phyloP scores from a whole-genome alignment of 2,113 vertebrate species.

The Barnardius zonarius region DNA sequence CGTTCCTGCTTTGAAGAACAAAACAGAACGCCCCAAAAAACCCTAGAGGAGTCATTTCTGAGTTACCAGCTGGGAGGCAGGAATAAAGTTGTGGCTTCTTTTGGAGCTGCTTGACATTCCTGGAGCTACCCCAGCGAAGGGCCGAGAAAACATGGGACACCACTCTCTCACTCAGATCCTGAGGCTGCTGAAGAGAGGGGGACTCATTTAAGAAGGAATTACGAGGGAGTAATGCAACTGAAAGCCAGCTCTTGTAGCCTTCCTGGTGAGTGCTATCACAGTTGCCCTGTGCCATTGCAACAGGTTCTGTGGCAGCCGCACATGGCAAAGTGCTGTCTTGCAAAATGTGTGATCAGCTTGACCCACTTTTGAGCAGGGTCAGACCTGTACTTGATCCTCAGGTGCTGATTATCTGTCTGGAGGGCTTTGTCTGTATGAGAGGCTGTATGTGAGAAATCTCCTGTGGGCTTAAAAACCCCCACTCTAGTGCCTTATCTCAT shows the following conservation, averaged over 20 bases:
- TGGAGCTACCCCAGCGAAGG: not conserved
- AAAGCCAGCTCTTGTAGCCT: not conserved
- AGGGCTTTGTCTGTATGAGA: not conserved
- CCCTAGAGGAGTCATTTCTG: not conserved
- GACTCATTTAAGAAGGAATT: not conserved
- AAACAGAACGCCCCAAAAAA: not conserved
- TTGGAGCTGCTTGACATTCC: not conserved
- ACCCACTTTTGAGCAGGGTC: constrained; percentile 30
- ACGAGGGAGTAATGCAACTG: not conserved
- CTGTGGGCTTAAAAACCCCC: not conserved
- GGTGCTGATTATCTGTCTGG: constrained; percentile 30
- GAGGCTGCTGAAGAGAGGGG: not conserved
- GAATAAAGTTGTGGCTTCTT: not conserved
- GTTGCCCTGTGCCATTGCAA: not conserved
- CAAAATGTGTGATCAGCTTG: not conserved
- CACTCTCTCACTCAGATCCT: not conserved
- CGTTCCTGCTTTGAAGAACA: not conserved
- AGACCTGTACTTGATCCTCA: not conserved
- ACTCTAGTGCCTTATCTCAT: not conserved
- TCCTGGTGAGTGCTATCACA: not conserved
- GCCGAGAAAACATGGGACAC: not conserved
- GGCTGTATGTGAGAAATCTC: not conserved
- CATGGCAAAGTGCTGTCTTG: not conserved
- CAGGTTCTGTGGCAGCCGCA: not conserved
- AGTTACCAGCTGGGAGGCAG: not conserved